These are phyloP conservation scores for Collichthys lucidus DNA, from an alignment of 2,113 vertebrate species.

Conservation along the genomic window DNA sequence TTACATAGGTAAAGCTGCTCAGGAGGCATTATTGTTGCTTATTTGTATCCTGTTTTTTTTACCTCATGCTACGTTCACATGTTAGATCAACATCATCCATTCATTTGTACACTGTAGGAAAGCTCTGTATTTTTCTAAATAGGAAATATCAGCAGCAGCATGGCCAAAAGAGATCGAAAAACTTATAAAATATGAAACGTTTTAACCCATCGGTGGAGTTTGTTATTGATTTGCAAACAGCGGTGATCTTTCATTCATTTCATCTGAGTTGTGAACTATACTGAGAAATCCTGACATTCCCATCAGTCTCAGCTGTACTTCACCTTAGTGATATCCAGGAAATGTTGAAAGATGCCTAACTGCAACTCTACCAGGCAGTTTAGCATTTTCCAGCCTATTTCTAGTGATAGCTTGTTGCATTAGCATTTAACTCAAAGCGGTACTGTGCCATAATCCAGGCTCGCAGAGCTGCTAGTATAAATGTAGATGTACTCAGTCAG, in stretches of 20 bases:
- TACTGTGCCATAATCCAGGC: neutral
- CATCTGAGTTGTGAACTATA: neutral
- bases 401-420: neutral
- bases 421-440: neutral
- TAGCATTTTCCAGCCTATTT: no score
- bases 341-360: neutral
- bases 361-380: no score
- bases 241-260: neutral
- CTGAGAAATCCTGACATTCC: neutral
- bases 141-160: neutral
- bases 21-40: constrained; percentile 2
- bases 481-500: neutral
- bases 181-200: neutral
- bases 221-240: neutral
- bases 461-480: neutral
- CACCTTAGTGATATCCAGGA: neutral
- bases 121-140: neutral
- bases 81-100: no score
- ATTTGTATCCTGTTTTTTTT: constrained; percentile 16
- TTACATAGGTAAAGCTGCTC: neutral
- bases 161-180: no score
- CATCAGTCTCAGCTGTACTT: neutral
- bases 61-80: neutral
- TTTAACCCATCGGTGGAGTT: neutral
- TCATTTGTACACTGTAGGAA: neutral